Percentiles rank a stretch among this genome's conserved stretches.
These are phyloP conservation scores for Oreochromis tanganicae DNA, from an alignment of 2,113 vertebrate species.

Conservation along the genomic window DNA sequence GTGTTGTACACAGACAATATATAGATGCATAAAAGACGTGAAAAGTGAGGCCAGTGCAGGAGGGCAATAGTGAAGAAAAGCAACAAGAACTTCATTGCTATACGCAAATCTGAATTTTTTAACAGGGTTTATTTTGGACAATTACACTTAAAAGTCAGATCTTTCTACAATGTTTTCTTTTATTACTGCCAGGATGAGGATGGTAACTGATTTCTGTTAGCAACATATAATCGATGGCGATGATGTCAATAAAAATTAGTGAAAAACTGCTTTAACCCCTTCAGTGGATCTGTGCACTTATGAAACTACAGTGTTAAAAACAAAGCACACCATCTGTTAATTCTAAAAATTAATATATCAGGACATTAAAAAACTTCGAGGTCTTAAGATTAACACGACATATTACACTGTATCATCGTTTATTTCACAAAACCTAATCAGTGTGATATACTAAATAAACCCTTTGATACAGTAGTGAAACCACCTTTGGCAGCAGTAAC, in stretches of 20 bases:
- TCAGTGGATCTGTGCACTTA: neutral
- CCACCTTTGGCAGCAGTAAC: fast-evolving
- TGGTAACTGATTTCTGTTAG: neutral
- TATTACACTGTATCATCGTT: fast-evolving
- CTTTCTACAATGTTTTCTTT: fast-evolving
- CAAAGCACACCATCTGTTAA: neutral
- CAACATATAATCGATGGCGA: fast-evolving
- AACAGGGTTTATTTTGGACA: neutral
- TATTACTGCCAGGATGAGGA: neutral
- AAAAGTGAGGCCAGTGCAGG: neutral
- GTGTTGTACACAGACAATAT: neutral
- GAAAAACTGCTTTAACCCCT: neutral
- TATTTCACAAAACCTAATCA: fast-evolving
- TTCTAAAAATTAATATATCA: fast-evolving
- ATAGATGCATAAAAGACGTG: neutral
- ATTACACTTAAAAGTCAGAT: fast-evolving
- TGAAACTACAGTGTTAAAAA: neutral
- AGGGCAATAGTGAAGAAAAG: neutral
- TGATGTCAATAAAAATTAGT: fast-evolving
- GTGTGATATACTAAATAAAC: neutral
- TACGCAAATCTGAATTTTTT: neutral
- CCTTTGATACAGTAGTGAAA: neutral
- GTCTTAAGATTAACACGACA: fast-evolving
- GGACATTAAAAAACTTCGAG: neutral
- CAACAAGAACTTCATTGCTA: neutral